These are phyloP conservation scores for Scaptomyza flava DNA, from an alignment of 2,888 invertebrate species.

Conservation along the genomic window DNA sequence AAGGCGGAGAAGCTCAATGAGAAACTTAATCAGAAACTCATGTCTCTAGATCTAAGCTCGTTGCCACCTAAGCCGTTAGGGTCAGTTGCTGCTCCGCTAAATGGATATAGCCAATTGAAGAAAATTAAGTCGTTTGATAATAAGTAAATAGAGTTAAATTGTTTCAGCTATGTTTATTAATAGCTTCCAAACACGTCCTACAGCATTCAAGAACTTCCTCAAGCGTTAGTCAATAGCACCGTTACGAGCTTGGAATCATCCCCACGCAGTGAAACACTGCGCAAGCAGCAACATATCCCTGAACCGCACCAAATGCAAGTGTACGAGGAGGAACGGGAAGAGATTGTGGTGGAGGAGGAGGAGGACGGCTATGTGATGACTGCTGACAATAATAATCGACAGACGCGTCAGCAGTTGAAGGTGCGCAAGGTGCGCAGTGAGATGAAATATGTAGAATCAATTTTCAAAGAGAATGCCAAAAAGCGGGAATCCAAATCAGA, in stretches of 20 bases:
- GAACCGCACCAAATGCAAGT: background rate
- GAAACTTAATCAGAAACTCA: slow-evolving; percentile 87
- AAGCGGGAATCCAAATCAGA: slow-evolving; percentile 82
- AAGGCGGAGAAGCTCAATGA: slow-evolving; percentile 87
- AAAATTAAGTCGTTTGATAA: slow-evolving; percentile 74
- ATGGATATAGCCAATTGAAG: slow-evolving; percentile 76
- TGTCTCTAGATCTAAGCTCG: slow-evolving; percentile 81
- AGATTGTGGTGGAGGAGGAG: slow-evolving; percentile 14
- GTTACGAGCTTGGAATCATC: slow-evolving; percentile 55
- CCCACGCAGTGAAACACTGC: slow-evolving; percentile 66
- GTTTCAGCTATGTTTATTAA: background rate
- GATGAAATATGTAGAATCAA: slow-evolving; percentile 77
- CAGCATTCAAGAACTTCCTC: slow-evolving; percentile 47
- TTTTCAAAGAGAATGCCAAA: slow-evolving; percentile 57
- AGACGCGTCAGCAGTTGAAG: slow-evolving; percentile 62
- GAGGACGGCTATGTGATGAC: slow-evolving; percentile 7
- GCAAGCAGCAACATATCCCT: slow-evolving; percentile 43
- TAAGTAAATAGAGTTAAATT: slow-evolving; percentile 61
- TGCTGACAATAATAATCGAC: slow-evolving; percentile 19
- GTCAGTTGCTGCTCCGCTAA: slow-evolving; percentile 58
- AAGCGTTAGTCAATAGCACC: slow-evolving; percentile 63
- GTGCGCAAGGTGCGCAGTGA: slow-evolving; percentile 83
- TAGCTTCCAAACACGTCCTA: background rate
- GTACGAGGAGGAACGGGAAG: background rate
- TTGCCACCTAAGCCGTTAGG: slow-evolving; percentile 8